phyloP scores from a whole-genome alignment of 2,888 invertebrate species.

The Pristionchus japonicus region DNA sequence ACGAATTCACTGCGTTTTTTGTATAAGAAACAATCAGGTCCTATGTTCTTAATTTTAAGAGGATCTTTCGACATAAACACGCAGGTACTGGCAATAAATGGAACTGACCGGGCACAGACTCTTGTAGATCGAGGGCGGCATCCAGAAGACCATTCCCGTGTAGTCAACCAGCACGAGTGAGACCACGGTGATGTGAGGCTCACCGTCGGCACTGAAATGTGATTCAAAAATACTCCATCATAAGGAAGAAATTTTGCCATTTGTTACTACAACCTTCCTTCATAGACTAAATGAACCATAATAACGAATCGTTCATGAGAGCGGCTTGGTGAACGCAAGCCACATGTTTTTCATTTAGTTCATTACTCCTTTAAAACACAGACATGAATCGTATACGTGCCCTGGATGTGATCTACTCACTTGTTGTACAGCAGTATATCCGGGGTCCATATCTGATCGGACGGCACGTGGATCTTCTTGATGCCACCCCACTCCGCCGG shows the following conservation, averaged over 20 bases:
- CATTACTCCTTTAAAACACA: too few species aligned
- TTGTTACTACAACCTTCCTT: too few species aligned
- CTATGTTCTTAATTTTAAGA: too few species aligned
- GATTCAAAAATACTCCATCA: too few species aligned
- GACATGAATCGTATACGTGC: not conserved
- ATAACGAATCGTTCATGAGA: too few species aligned
- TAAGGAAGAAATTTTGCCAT: too few species aligned
- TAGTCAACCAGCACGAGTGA: slow-evolving; percentile 62
- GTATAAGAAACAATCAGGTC: too few species aligned
- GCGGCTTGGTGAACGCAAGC: too few species aligned
- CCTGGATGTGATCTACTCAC: slow-evolving; percentile 76
- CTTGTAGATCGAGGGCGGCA: slow-evolving; percentile 67
- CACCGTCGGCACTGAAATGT: slow-evolving; percentile 65
- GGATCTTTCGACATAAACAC: not conserved
- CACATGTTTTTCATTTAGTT: too few species aligned
- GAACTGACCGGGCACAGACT: slow-evolving; percentile 61
- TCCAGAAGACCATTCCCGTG: slow-evolving; percentile 64
- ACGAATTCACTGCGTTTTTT: too few species aligned
- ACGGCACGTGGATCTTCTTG: slow-evolving; percentile 92
- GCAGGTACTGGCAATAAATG: not conserved
- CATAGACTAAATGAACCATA: too few species aligned
- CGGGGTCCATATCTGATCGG: slow-evolving; percentile 95
- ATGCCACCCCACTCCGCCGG: slow-evolving; percentile 94
- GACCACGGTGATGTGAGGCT: slow-evolving; percentile 64
- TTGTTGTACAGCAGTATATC: slow-evolving; percentile 94